Conservation (phyloP, 2,797 vertebrate species). For the Podarcis lilfordi region DNA sequence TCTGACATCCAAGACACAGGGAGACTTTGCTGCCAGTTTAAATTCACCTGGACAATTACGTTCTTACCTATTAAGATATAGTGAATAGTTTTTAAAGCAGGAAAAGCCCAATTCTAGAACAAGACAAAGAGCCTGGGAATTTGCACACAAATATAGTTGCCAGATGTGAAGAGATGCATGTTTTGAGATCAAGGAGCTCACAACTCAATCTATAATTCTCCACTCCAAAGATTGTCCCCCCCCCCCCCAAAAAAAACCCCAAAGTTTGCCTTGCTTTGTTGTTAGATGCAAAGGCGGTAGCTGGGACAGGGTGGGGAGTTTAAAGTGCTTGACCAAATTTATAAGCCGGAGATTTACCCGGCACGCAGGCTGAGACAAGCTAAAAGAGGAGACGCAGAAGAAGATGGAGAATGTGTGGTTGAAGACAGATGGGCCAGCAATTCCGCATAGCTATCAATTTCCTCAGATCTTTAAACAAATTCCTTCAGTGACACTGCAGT, state of each 20-base stretch:
- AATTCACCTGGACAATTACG: neutral
- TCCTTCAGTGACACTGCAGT: constrained; percentile 44
- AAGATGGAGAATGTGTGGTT: constrained; percentile 50
- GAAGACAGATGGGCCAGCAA: constrained; percentile 38
- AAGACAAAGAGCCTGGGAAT: neutral
- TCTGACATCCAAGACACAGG: neutral
- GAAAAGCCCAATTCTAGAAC: neutral
- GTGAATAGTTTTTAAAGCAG: neutral
- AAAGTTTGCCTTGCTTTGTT: neutral
- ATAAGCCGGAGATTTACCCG: constrained; percentile 31
- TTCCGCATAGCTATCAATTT: constrained; percentile 47
- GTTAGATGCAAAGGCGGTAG: neutral
- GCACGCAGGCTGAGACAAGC: constrained; percentile 29
- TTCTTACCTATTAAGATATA: neutral
- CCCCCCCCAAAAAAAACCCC: no score
- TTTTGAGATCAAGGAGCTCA: neutral
- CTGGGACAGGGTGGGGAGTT: neutral
- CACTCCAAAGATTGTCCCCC: neutral
- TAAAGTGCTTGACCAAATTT: constrained; percentile 33
- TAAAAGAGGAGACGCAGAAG: constrained; percentile 32
- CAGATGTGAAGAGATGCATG: constrained; percentile 1
- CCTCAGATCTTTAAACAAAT: constrained; percentile 61
- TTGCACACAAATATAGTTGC: neutral
- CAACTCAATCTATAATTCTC: neutral
- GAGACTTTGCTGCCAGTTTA: neutral